Conservation (phyloP, 92 coral and sea anemone species). For the Parazoanthus swiftii region DNA sequence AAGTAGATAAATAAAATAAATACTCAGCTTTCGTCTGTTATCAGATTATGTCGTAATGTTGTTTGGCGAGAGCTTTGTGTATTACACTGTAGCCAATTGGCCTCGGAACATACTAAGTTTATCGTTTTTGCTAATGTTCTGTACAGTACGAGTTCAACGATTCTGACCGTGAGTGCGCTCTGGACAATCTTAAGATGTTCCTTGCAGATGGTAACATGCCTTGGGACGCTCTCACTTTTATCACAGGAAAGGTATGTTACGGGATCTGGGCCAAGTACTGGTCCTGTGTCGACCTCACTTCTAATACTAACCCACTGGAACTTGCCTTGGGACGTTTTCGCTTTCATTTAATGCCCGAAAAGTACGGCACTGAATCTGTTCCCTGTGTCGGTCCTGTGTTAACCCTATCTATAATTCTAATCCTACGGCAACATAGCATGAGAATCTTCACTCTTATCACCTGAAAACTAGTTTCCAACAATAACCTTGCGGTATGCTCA, state of each 20-base stretch:
- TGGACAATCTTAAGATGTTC: slow-evolving; percentile 97
- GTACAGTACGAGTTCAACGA: slow-evolving; percentile 93
- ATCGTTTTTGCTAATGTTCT: not conserved
- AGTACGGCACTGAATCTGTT: not conserved
- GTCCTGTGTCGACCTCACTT: not conserved
- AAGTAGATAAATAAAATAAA: too few species aligned
- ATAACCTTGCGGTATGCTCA: too few species aligned
- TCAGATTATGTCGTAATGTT: too few species aligned
- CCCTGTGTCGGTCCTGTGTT: not conserved
- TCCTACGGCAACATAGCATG: not conserved
- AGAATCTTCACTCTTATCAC: not conserved
- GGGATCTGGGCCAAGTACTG: not conserved
- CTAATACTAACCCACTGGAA: slow-evolving; percentile 35
- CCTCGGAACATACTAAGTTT: not conserved
- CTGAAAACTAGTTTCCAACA: not conserved
- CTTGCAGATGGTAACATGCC: slow-evolving; percentile 92
- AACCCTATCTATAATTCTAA: not conserved
- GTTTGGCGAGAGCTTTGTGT: not conserved
- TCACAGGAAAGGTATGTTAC: slow-evolving; percentile 85
- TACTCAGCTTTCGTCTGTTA: too few species aligned
- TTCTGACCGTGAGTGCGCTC: slow-evolving; percentile 90
- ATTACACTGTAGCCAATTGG: too few species aligned
- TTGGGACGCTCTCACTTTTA: slow-evolving; percentile 97
- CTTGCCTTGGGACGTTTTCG: slow-evolving; percentile 93
- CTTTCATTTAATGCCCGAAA: slow-evolving; percentile 55